phyloP scores from a whole-genome alignment of 2,888 invertebrate genomes.

The Strigamia transsilvanica region DNA sequence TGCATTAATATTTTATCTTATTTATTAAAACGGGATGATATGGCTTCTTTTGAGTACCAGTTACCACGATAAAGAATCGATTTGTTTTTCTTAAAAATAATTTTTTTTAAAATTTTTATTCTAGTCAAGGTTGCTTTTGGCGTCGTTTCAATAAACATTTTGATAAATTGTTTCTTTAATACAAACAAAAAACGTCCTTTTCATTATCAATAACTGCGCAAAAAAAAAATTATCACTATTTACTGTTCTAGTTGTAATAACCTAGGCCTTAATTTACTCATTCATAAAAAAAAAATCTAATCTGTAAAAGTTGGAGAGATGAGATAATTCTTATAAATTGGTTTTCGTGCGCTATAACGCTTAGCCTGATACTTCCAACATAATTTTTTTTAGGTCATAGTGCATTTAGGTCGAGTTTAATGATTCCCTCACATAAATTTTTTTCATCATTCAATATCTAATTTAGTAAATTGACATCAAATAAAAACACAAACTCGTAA shows the following conservation, averaged over 20 bases:
- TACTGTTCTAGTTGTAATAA: no score
- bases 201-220: no score
- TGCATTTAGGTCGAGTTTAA: slow-evolving; percentile 35
- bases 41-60: not conserved
- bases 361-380: not conserved
- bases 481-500: not conserved
- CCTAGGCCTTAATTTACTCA: no score
- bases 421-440: not conserved
- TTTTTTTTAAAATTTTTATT: not conserved
- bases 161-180: no score
- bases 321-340: slow-evolving; percentile 1
- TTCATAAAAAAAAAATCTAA: not conserved
- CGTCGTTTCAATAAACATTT: not conserved
- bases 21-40: not conserved
- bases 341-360: not conserved
- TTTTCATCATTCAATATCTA: not conserved
- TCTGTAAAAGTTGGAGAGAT: not conserved
- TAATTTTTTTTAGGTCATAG: slow-evolving; percentile 14
- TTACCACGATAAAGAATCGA: not conserved
- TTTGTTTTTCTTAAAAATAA: not conserved
- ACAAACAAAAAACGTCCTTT: no score
- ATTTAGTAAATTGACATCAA: not conserved
- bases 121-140: not conserved
- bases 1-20: not conserved
- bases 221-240: no score